Evolutionary conservation across 2,113 vertebrate species (phyloP), one percentile per base, ranked within the genome.

Genomic region (Raphicerus campestris): DNA sequence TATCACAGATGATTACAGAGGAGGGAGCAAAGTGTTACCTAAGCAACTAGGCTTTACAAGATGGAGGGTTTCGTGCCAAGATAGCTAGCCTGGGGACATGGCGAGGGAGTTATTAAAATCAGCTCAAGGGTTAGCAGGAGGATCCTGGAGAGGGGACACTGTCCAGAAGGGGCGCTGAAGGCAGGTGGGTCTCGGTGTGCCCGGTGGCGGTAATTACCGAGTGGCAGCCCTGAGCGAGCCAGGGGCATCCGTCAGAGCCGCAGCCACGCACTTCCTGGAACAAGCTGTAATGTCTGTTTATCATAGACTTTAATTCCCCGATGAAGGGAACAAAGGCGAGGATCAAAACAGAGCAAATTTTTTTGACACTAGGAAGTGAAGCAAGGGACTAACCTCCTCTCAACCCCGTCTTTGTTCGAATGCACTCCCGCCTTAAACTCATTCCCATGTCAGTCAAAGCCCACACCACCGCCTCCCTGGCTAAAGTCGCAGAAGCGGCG

Each of bases 321-420:
- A 97, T 93, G 98, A 94, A 98, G 96, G 91, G 97, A 98, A 98
- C 97, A 99, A 98, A 98, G 97, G 95, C 35, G 49, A 97, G 88
- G 94, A 98, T 98, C 98, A 98, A 99, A 96, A 98, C 81, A 88
- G 92, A 98, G 98, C 98, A 98, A 98, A 98, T 98, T 98, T 98
- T 98, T 98, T 95, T 98, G 98, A 98, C 98, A 98, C 97, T 91
- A 97, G 97, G 97, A 98, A 98, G 96, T 86, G 97, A 98, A 99
- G 96, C 97, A 61, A 81, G 51, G 98, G 96, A 96, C 98, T 96
- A 96, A 88, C 97, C 92, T 95, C 97, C 98, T 97, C 98, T 98
- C 98, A 94, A 89, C 94, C 91, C 94, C 92, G 39, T 93, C 97
- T 97, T 97, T 98, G 97, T 97, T 98, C 96, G 96, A 98, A 97